Evolutionary conservation across 1,140 invertebrate genomes (phyloP), one percentile per base, ranked within the genome.

Genomic region (Hycleus phaleratus): DNA sequence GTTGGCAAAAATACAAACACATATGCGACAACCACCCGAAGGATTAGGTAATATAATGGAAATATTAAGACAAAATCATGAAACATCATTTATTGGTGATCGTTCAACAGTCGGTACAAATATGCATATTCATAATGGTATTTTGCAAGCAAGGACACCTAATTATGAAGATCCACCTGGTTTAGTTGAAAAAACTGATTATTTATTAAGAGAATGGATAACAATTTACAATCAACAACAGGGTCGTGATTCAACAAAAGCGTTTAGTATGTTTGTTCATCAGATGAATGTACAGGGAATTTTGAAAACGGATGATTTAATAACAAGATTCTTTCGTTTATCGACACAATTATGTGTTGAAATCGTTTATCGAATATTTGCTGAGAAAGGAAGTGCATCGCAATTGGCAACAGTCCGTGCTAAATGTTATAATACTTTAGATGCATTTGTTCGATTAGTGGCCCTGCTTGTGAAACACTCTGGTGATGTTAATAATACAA

Each of bases 311-410:
- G 97, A 99, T 68, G 96, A 99, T 71, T 81, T 96, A 57, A 97
- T 99, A 50, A 95, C 94, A 0, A 76, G 95, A 58, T 99, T 99
- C 77, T 98, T 99, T 79, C 85, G 96, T 26, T 84, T 97, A 12
- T 95, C 93, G 48, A 96, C 94, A 0, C 94, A 98, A 72, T 89
- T 98, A 80, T 98, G 96, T 73, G 91, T 97, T 0, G 95, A 98
- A 69, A 82, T 95, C 46, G 94, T 93, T 48, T 97, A 97, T 73
- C 81, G 93, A 56, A 79, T 79, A 54, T 71, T 84, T n/a, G 76
- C 75, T 4, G 82, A 85, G 58, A 66, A 67, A 49, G 55, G 61
- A 2, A 64, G 40, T 26, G 50, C 56, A n/a, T 38, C 47, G 8
- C 77, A 79, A 12, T 69, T 75, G 18, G 65, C 75, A 9, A 78